Conservation (phyloP, 1,140 invertebrate species). For the Drosophila trapezifrons region DNA sequence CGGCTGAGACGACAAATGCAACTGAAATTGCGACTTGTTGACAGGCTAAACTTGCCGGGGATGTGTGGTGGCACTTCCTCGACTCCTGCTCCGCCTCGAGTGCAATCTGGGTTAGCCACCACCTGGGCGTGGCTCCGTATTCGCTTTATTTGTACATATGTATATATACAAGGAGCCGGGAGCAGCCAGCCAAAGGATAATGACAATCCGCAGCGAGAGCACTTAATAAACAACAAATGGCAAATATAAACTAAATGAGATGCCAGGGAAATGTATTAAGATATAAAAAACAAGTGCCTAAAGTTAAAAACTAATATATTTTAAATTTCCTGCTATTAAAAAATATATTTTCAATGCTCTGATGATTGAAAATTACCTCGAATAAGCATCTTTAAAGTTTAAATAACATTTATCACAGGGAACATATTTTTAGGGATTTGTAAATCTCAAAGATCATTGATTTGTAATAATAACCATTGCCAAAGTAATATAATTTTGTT, state of each 20-base stretch:
- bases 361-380: too few relatives aligned
- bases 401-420: too few relatives aligned
- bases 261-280: not conserved
- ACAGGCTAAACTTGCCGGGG: constrained; percentile 28
- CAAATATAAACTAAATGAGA: not conserved
- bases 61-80: not conserved
- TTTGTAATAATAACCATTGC: not conserved
- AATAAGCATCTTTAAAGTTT: too few relatives aligned
- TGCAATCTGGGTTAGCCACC: constrained; percentile 27
- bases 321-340: too few relatives aligned
- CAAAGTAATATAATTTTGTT: not conserved
- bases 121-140: constrained; percentile 17
- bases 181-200: constrained; percentile 1
- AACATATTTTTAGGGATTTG: not conserved
- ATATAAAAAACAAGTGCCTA: too few relatives aligned
- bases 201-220: constrained; percentile 11
- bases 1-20: constrained; percentile 52
- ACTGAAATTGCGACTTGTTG: constrained; percentile 70
- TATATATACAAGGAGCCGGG: not conserved
- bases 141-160: not conserved
- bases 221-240: constrained; percentile 33
- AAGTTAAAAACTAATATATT: too few relatives aligned
- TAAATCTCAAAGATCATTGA: not conserved
- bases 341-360: too few relatives aligned
- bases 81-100: not conserved